Evolutionary conservation across 2,113 vertebrate species (phyloP).

Genomic region (Corythaixoides concolor): DNA sequence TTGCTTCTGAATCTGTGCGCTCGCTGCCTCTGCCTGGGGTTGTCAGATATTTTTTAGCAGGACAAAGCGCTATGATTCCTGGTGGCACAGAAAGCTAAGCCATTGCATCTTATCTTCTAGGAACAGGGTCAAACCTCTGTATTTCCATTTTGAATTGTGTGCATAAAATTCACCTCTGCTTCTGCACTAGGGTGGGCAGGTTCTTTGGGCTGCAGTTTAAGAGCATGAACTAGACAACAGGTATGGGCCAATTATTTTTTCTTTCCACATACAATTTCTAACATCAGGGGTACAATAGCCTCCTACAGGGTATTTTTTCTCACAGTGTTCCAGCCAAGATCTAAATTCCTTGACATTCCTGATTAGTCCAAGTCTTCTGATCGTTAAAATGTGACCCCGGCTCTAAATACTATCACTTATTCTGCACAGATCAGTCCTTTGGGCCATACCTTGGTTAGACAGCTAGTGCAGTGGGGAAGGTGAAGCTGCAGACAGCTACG

Average conservation of each 20-base stretch:
- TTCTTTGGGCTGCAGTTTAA: background rate
- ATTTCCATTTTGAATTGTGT: background rate
- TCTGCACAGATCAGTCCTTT: background rate
- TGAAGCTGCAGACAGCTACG: background rate
- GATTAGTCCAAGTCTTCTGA: background rate
- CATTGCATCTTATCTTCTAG: background rate
- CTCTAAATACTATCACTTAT: background rate
- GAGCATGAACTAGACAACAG: background rate
- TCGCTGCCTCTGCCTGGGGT: background rate
- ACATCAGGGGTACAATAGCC: background rate
- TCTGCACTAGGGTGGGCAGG: fast-evolving
- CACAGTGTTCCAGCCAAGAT: background rate
- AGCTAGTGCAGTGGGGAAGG: background rate
- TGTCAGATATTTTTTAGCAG: background rate
- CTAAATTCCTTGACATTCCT: background rate
- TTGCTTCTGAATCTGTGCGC: fast-evolving
- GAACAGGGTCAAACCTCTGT: background rate
- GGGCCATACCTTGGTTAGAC: background rate
- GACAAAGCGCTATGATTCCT: background rate
- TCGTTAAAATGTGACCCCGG: background rate
- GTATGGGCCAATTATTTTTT: background rate
- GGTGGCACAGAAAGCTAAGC: background rate
- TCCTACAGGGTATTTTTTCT: background rate
- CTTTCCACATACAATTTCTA: background rate
- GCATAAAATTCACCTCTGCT: background rate